Base-by-base conservation (phyloP, 2,113 vertebrate species). In the Poeciliopsis occidentalis region DNA sequence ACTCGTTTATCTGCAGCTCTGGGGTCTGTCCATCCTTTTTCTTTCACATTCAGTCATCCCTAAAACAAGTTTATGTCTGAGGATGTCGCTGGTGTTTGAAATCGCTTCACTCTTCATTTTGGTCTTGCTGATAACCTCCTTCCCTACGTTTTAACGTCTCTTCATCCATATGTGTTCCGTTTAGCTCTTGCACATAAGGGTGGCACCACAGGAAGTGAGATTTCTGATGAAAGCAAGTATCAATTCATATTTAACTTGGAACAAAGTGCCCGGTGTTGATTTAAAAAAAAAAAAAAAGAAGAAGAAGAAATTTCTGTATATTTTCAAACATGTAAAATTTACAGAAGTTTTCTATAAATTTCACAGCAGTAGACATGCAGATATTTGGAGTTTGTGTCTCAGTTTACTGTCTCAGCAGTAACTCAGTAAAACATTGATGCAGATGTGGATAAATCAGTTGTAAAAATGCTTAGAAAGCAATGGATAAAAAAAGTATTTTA, bases 151-250 rank as follows among this genome's bases (percentile, higher is more conserved):
- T 76, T 64, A 64, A 44, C 37, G 32, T 84, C 75, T 41, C 41
- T 69, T 65, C 17, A 41, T 84, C 60, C 69, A 39, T 80, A 64
- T 88, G 34, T 88, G 62, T 75, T 73, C 71, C 47, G 39, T 87
- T 71, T 88, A 94, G 93, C 89, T 65, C 85, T 89, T 64, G 75
- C 85, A 63, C 85, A 71, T 68, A 87, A 94, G 74, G 72, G 79
- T 60, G 87, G 72, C 70, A 80, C 86, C 37, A 85, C 88, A 78
- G 87, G 88, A 27, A 86, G 79, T 84, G 91, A 92, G 77, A 79
- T 86, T 89, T 89, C 90, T 71, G 88, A 91, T 63, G 91, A 94
- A 94, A 94, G 94, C 93, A 94, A 94, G 93, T 94, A 93, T 88
- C 88, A 72, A 66, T 69, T 76, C 37, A 22, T 57, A 69, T 64